Conservation (phyloP, 2,113 vertebrate genomes). For the Nematolebias whitei region DNA sequence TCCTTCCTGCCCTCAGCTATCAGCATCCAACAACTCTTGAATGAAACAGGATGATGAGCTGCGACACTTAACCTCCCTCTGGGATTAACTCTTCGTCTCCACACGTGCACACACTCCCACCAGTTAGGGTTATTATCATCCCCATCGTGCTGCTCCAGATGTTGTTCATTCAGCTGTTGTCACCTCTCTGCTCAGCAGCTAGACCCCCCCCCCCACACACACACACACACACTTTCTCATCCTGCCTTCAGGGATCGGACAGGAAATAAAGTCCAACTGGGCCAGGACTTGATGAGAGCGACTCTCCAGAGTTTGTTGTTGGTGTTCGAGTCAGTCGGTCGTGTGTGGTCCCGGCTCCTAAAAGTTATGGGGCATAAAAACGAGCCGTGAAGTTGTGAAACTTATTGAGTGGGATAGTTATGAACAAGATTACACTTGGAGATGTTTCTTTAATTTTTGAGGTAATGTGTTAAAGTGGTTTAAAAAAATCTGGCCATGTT, state of each 20-base stretch:
- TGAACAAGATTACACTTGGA: no score
- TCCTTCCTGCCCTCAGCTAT: no score
- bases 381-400: conserved; percentile 4
- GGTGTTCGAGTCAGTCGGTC: conserved; percentile 31
- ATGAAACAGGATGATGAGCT: no score
- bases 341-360: conserved; percentile 24
- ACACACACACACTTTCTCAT: conserved; percentile 34
- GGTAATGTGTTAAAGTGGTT: no score
- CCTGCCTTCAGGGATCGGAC: conserved; percentile 11
- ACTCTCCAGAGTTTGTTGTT: conserved; percentile 1
- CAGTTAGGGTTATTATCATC: conserved; percentile 74
- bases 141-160: conserved; percentile 63
- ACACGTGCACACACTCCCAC: conserved; percentile 53
- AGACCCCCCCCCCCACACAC: not conserved
- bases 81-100: conserved; percentile 37
- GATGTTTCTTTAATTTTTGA: no score
- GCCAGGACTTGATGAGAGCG: not conserved
- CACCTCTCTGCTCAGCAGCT: conserved; percentile 66
- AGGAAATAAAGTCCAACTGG: conserved; percentile 2
- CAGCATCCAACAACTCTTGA: no score
- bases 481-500: no score
- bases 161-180: conserved; percentile 70
- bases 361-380: conserved; percentile 31
- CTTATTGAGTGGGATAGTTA: not conserved
- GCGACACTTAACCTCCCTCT: no score